A percentile compares a stretch with the other conserved stretches of the same genome.
These are phyloP conservation scores for Galagoides demidoff DNA, from an alignment of 2,797 vertebrate species.

Conservation along the genomic window DNA sequence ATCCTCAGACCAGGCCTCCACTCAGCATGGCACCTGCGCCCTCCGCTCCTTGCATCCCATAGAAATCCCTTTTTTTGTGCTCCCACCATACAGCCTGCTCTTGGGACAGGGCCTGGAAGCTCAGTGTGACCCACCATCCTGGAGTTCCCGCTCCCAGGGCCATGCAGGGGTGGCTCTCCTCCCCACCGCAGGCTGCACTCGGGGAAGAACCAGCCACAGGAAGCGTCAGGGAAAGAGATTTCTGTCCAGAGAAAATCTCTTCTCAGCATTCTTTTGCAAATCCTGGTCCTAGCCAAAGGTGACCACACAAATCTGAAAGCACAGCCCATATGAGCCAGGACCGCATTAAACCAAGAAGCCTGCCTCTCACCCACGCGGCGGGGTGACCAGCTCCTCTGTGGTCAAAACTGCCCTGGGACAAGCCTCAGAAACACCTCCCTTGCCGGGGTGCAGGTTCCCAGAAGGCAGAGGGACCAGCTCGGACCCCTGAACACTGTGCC, in stretches of 20 bases:
- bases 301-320: no score
- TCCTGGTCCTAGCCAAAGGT: background rate
- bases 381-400: background rate
- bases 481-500: background rate
- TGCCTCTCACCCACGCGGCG: background rate
- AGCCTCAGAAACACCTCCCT: background rate
- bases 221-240: background rate
- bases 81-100: background rate
- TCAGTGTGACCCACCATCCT: background rate
- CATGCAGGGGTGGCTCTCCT: background rate
- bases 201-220: background rate
- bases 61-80: accelerated
- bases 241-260: background rate
- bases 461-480: background rate
- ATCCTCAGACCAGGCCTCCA: background rate
- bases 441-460: background rate
- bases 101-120: background rate
- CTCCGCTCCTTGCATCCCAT: background rate
- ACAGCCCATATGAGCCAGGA: background rate
- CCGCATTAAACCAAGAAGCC: background rate
- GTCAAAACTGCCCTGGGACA: background rate
- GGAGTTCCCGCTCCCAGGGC: background rate
- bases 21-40: accelerated
- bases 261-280: background rate
- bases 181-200: background rate